phyloP scores from a whole-genome alignment of 2,888 invertebrate species.

The Coenonympha glycerion region DNA sequence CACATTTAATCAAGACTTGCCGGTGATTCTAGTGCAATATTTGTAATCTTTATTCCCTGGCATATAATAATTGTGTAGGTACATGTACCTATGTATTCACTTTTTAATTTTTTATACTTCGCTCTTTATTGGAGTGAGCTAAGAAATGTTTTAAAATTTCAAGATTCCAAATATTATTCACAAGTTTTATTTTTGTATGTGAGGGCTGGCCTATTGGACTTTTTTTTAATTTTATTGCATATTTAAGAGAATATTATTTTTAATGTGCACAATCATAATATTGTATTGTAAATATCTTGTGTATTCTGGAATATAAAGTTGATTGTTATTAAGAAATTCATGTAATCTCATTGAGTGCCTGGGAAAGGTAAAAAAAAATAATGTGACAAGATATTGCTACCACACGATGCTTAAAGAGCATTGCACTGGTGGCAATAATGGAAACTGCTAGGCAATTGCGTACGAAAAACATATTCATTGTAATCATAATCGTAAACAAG shows the following conservation, averaged over 20 bases:
- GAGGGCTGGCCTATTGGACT: constrained; percentile 50
- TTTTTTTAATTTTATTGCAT: constrained; percentile 39
- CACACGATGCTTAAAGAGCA: constrained; percentile 66
- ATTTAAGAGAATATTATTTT: constrained; percentile 62
- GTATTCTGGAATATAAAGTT: constrained; percentile 55
- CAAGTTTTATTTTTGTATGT: constrained; percentile 11
- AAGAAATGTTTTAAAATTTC: not conserved
- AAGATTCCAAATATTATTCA: not conserved
- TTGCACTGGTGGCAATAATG: constrained; percentile 52
- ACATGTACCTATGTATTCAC: not conserved
- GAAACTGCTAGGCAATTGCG: constrained; percentile 18
- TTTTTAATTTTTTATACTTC: not conserved
- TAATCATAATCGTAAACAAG: too few species aligned
- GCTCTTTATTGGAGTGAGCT: not conserved
- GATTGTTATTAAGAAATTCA: constrained; percentile 48
- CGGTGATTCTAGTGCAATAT: not conserved
- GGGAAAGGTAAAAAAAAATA: constrained; percentile 43
- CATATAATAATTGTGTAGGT: not conserved
- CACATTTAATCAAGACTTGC: not conserved
- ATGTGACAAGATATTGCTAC: constrained; percentile 51
- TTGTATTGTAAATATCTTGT: constrained; percentile 71
- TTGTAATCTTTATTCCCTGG: not conserved
- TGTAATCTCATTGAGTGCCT: constrained; percentile 72
- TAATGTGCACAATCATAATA: constrained; percentile 69
- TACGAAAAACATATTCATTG: too few species aligned